Conservation (phyloP, 1,140 invertebrate species). For the Euschistus heros region DNA sequence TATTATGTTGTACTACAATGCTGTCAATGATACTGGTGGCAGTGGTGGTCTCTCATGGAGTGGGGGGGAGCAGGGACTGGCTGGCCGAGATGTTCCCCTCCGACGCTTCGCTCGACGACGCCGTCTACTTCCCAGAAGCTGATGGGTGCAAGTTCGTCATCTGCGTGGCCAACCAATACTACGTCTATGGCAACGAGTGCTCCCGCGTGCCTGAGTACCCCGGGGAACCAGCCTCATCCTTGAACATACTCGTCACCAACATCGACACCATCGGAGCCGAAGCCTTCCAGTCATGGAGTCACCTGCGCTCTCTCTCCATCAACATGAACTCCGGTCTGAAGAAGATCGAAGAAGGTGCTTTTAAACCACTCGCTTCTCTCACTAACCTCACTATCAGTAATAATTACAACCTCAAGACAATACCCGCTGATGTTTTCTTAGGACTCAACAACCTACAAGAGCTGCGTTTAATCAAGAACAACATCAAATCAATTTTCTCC, state of each 20-base stretch:
- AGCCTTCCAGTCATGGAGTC: constrained; percentile 4
- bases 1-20: constrained; percentile 7
- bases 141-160: not conserved
- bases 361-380: not conserved
- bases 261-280: not conserved
- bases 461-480: constrained; percentile 38
- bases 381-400: constrained; percentile 13
- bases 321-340: constrained; percentile 7
- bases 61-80: not conserved
- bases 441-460: constrained; percentile 34
- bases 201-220: constrained; percentile 1
- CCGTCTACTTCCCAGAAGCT: not conserved
- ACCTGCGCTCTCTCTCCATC: not conserved
- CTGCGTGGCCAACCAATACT: not conserved
- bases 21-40: constrained; percentile 1
- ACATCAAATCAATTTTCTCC: constrained; percentile 33
- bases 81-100: not conserved
- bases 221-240: not conserved
- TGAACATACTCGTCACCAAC: not conserved
- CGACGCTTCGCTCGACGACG: not conserved
- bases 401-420: constrained; percentile 32
- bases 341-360: constrained; percentile 8
- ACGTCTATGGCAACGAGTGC: constrained; percentile 2
- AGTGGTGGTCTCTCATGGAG: not conserved
- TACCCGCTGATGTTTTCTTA: constrained; percentile 35